phyloP scores from a whole-genome alignment of 1,140 invertebrate species.

The Lepidurus couesii region DNA sequence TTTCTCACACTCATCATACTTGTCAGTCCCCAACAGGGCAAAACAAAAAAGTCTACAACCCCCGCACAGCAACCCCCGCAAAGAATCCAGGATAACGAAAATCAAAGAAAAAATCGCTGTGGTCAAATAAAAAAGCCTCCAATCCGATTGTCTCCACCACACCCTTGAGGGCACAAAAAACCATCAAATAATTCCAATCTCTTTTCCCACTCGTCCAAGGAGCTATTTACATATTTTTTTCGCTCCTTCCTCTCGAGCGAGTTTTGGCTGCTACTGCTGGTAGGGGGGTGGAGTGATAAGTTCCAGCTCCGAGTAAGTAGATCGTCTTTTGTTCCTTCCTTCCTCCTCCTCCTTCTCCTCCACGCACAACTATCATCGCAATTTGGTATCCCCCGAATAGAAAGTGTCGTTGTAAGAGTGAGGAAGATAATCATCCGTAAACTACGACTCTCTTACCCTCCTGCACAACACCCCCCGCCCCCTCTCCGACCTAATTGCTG shows the following conservation, averaged over 20 bases:
- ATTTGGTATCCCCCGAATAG: background rate
- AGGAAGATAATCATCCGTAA: conserved; percentile 15
- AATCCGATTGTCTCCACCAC: conserved; percentile 9
- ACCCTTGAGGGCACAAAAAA: background rate
- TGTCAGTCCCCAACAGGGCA: background rate
- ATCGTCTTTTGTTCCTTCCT: conserved; percentile 8
- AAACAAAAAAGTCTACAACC: background rate
- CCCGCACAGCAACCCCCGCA: background rate
- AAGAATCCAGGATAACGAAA: background rate
- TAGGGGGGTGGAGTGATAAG: background rate
- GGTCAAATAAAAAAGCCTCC: background rate
- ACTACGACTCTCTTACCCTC: background rate
- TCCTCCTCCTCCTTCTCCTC: background rate
- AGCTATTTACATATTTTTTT: conserved; percentile 16
- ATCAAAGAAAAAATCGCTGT: background rate
- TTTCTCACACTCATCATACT: background rate
- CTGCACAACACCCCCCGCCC: background rate
- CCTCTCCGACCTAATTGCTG: background rate
- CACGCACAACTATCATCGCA: background rate
- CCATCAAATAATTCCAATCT: background rate
- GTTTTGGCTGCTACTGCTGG: background rate
- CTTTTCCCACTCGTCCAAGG: background rate
- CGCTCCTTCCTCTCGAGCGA: background rate
- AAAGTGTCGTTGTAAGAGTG: background rate
- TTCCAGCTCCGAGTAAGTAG: background rate